Evolutionary conservation across 2,888 invertebrate genomes (phyloP), one percentile per base, ranked within the genome.

Genomic region (Nebria salina): DNA sequence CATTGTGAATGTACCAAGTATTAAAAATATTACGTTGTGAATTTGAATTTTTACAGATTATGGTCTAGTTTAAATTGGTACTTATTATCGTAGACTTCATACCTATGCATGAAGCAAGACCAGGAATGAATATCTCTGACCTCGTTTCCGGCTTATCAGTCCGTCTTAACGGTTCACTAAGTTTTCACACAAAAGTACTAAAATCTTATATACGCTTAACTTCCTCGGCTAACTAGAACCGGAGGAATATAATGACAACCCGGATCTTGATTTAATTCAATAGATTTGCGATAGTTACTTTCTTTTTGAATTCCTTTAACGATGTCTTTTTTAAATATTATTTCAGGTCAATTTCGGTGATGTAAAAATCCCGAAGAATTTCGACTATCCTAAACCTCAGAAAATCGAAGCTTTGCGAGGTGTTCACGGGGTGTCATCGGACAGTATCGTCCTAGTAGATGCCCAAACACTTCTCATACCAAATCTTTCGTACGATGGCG

Each of bases 401-500:
- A 95, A 95, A 89, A 91, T 97, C 84, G 93, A 92, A 7, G 90
- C 93, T 2, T 90, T 97, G 83, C 91, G 92, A 81, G 96, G 96
- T 34, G 95, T 96, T 77, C 97, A 97, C 88, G 94, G 92, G 34
- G 95, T 97, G 2, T 91, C 93, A 65, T 97, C 97, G 0, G 97
- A 97, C 86, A 94, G 94, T 83, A 92, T 98, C 84, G 96, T 97
- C 72, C 93, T 97, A 83, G 97, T 97, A 72, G 97, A 98, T 89
- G 96, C 97, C 25, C 97, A 97, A 90, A 97, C 97, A 20, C 92
- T 97, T 84, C 92, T 97, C 84, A 92, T 98, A 85, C 97, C 97
- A 26, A 94, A 95, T 90, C 96, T 98, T 89, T 95, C 94, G 13
- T 97, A 97, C 87, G 97, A 98, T 86, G 97, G 97, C 82, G 95